phyloP scores from a whole-genome alignment of 2,797 vertebrate genomes.

The Gallinago stenura region DNA sequence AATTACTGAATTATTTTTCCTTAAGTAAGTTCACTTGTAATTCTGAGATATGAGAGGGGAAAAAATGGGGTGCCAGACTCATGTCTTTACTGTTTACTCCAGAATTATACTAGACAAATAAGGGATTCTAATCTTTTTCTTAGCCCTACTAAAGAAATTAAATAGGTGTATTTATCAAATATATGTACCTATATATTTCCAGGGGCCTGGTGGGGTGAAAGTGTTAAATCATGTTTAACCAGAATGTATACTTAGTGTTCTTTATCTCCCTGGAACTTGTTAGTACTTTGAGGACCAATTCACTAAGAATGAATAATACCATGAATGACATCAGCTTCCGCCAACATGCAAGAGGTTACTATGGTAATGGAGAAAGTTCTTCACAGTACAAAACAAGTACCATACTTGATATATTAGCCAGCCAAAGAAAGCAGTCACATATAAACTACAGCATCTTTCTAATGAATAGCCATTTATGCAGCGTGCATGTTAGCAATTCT shows the following conservation, averaged over 20 bases:
- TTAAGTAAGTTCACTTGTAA: not conserved
- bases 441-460: constrained; percentile 70
- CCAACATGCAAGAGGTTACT: constrained; percentile 87
- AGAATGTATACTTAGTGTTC: constrained; percentile 82
- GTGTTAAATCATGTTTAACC: constrained; percentile 78
- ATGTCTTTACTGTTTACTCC: not conserved
- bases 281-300: constrained; percentile 77
- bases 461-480: constrained; percentile 73
- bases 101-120: not conserved
- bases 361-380: constrained; percentile 90
- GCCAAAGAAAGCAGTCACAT: constrained; percentile 70
- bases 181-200: not conserved
- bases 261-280: constrained; percentile 84
- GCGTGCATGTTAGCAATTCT: constrained; percentile 69
- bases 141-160: not conserved
- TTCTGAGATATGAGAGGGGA: not conserved
- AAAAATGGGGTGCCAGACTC: not conserved
- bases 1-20: not conserved
- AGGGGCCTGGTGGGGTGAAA: constrained; percentile 19
- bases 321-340: constrained; percentile 93
- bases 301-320: constrained; percentile 79
- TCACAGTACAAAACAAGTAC: constrained; percentile 81
- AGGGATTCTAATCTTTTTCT: not conserved
- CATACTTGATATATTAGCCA: constrained; percentile 85
- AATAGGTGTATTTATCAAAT: not conserved